These are phyloP conservation scores for Apotomis capreana DNA, from an alignment of 2,888 invertebrate species.

Conservation along the genomic window DNA sequence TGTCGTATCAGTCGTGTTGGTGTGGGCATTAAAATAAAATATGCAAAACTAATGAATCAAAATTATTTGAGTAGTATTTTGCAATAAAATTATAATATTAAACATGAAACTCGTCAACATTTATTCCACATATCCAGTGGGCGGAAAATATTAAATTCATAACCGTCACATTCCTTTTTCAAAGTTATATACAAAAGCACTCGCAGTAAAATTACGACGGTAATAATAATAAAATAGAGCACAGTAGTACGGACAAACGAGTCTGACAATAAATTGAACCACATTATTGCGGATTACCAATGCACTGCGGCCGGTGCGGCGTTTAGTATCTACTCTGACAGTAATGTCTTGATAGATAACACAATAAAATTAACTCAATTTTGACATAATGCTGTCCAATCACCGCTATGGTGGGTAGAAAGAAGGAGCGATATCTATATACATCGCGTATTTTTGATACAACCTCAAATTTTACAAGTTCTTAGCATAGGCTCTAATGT, in stretches of 20 bases:
- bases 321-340: slow-evolving; percentile 15
- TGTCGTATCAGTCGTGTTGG: no score
- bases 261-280: slow-evolving; percentile 36
- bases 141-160: slow-evolving; percentile 5
- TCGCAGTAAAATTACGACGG: slow-evolving; percentile 28
- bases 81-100: neutral
- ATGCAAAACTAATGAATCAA: neutral
- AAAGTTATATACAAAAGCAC: slow-evolving; percentile 14
- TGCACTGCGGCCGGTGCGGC: slow-evolving; percentile 10
- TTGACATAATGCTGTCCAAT: no score
- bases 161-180: slow-evolving; percentile 11
- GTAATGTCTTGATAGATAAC: no score
- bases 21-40: no score
- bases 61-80: neutral
- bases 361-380: no score
- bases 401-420: no score
- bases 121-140: neutral
- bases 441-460: no score
- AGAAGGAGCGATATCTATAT: no score
- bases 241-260: slow-evolving; percentile 24
- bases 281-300: slow-evolving; percentile 36
- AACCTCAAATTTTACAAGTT: no score
- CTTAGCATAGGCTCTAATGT: no score
- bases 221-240: slow-evolving; percentile 34
- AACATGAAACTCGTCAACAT: neutral